Evolutionary conservation across 2,113 vertebrate species (phyloP), one percentile per base, ranked within the genome.

Genomic region (Anhinga rufa): DNA sequence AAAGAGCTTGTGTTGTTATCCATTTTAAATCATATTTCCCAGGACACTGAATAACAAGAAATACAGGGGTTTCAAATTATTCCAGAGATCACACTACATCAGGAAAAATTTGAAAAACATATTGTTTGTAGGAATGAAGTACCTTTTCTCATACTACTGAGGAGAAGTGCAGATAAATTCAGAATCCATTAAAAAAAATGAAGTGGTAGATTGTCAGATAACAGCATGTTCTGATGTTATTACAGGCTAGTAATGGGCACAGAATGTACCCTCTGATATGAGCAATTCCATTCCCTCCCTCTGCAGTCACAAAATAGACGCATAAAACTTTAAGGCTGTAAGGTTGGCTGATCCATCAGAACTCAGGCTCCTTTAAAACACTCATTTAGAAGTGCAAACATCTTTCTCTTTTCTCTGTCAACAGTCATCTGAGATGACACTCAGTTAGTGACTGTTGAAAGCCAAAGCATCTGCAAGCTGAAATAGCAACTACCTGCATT

Each of bases 251-350:
- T 52, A 81, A 71, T 3, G 8, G 16, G 14, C 55, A 77, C 17
- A 70, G 32, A 9, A 75, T 7, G 13, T 25, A 60, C 6, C 6
- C 11, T 55, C 38, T 68, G 51, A 65, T 84, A 49, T 0, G 0
- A 84, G 13, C 20, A 81, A 48, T 62, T 88, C 26, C 14, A 38
- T 42, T 77, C 29, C 13, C 24, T 58, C 24, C 25, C 36, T 46
- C n/a, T 70, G 21, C n/a, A 71, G 26, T 48, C 55, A 90, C 42
- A 93, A 91, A 81, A 68, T 26, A 86, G 74, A 62, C n/a, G 12
- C 10, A 29, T 40, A 36, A 55, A 77, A 90, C 13, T 38, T 76
- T 21, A 71, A 49, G 18, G 10, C 15, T 78, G 1, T n/a, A 51
- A 49, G 21, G 15, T 26, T 68, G 29, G 18, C 19, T 9, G 17